A percentile compares a stretch with the other conserved stretches of the same genome.
Evolutionary conservation across 2,797 vertebrate species (phyloP).

Genomic region (Carduelis carduelis): DNA sequence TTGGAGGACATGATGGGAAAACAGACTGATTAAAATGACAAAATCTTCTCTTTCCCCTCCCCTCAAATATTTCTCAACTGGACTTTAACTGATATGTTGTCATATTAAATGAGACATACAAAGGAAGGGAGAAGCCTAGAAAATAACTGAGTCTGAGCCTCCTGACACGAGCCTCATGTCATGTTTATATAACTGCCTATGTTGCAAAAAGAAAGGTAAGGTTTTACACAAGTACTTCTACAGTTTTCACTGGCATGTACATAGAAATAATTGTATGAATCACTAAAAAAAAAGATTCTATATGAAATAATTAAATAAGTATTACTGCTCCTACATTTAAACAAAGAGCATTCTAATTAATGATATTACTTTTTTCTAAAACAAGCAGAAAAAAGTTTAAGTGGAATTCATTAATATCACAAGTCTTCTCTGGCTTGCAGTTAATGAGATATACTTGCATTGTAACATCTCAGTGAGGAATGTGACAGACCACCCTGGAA

Average conservation of each 20-base stretch:
- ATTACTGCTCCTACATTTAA: not conserved
- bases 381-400: not conserved
- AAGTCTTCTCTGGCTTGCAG: not conserved
- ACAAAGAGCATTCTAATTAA: not conserved
- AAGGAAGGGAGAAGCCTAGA: not conserved
- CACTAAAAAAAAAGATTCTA: not conserved
- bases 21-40: not conserved
- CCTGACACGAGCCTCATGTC: not conserved
- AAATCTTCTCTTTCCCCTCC: not conserved
- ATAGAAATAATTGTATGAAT: not conserved
- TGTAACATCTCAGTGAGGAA: not conserved
- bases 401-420: not conserved
- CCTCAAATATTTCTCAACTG: not conserved
- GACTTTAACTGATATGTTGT: not conserved
- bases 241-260: not conserved
- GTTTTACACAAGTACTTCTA: not conserved
- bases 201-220: not conserved
- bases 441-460: not conserved
- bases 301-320: not conserved
- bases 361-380: not conserved
- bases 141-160: not conserved
- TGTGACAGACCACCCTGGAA: not conserved
- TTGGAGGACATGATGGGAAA: not conserved
- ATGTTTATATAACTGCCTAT: not conserved
- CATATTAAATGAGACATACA: not conserved